These are phyloP conservation scores for Cuniculus paca DNA, from an alignment of 2,797 vertebrate genomes.

Conservation along the genomic window DNA sequence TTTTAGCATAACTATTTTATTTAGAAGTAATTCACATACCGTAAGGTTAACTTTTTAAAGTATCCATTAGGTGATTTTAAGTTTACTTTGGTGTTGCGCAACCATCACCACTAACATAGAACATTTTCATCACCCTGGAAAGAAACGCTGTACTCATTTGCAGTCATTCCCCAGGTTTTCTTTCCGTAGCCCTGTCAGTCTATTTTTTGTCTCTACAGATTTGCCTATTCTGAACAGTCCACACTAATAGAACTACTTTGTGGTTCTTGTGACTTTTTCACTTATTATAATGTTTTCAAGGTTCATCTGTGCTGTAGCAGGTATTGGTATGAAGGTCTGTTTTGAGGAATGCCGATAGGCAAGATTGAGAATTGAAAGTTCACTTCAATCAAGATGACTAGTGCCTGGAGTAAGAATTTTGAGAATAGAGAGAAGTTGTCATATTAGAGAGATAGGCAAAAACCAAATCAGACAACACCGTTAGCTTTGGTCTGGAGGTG, in stretches of 20 bases:
- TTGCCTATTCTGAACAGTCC: background rate
- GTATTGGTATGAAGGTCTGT: background rate
- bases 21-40: background rate
- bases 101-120: background rate
- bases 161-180: background rate
- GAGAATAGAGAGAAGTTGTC: background rate
- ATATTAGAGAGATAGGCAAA: slow-evolving; percentile 20
- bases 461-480: background rate
- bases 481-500: background rate
- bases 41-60: slow-evolving; percentile 24
- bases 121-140: background rate
- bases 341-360: slow-evolving; percentile 4
- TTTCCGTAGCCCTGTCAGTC: background rate
- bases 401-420: slow-evolving; percentile 15
- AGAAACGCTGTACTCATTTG: background rate
- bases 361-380: slow-evolving; percentile 41
- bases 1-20: background rate
- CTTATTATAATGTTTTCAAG: slow-evolving; percentile 28
- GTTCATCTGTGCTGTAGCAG: background rate
- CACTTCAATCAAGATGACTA: background rate
- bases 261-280: slow-evolving; percentile 16
- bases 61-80: background rate
- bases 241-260: background rate
- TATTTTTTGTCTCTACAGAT: slow-evolving; percentile 33
- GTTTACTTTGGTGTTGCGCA: slow-evolving; percentile 10